phyloP scores from a whole-genome alignment of 2,797 vertebrate species.

The Propithecus deckenii region DNA sequence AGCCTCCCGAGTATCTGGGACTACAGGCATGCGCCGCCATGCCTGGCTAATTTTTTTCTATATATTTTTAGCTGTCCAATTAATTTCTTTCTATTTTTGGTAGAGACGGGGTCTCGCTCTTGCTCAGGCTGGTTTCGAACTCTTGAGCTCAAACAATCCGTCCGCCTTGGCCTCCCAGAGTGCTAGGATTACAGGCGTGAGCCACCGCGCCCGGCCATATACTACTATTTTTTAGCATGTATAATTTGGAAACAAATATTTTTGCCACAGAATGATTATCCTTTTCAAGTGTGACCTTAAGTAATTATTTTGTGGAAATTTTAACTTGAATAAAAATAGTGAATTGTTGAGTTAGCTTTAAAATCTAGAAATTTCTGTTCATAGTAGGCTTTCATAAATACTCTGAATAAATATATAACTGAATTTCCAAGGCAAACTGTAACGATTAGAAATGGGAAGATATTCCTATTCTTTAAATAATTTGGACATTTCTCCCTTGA shows the following conservation, averaged over 20 bases:
- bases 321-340: not conserved
- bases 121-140: too few relatives aligned
- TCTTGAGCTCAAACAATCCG: too few relatives aligned
- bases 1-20: too few relatives aligned
- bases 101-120: too few relatives aligned
- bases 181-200: too few relatives aligned
- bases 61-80: too few relatives aligned
- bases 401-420: not conserved
- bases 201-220: not conserved
- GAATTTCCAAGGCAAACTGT: not conserved
- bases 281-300: not conserved
- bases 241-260: not conserved
- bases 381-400: not conserved
- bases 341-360: not conserved
- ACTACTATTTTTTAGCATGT: not conserved
- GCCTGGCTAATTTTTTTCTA: too few relatives aligned
- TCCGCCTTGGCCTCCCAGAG: too few relatives aligned
- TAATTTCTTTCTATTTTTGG: too few relatives aligned
- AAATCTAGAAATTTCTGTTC: not conserved
- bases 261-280: not conserved
- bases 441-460: not conserved
- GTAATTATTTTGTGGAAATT: not conserved
- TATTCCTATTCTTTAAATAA: conserved; percentile 9
- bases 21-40: too few relatives aligned
- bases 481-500: not conserved